Evolutionary conservation across 1,140 invertebrate genomes (phyloP).

Genomic region (Lutraria rhynchaena): DNA sequence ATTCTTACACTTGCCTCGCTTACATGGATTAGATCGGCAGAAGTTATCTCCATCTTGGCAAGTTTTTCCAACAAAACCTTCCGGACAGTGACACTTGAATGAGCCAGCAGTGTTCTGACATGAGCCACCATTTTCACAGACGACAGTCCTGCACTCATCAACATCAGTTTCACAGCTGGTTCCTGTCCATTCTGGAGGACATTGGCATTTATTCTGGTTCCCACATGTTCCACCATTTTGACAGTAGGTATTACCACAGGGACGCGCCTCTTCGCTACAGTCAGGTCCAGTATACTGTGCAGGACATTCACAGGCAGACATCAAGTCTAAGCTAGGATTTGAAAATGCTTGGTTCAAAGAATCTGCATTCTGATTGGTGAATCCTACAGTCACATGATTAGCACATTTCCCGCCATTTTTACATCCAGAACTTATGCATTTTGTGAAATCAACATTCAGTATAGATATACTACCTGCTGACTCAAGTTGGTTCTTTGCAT

Average conservation of each 20-base stretch:
- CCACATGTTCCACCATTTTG: constrained; percentile 94
- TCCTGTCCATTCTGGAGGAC: constrained; percentile 86
- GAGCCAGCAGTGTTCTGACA: constrained; percentile 78
- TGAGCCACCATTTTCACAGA: constrained; percentile 80
- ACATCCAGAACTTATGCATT: constrained; percentile 62
- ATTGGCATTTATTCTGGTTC: constrained; percentile 92
- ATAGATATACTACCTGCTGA: constrained; percentile 61
- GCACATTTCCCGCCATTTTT: constrained; percentile 81
- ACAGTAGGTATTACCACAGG: constrained; percentile 96
- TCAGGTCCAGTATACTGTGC: constrained; percentile 92
- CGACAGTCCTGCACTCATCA: constrained; percentile 90
- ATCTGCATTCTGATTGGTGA: constrained; percentile 89
- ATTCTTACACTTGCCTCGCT: constrained; percentile 91
- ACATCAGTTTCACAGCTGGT: constrained; percentile 94
- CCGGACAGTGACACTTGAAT: constrained; percentile 92
- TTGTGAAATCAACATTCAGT: constrained; percentile 54
- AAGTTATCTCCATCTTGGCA: constrained; percentile 84
- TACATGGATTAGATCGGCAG: constrained; percentile 72
- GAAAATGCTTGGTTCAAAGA: constrained; percentile 92
- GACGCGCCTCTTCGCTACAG: constrained; percentile 87
- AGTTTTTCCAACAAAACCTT: constrained; percentile 92
- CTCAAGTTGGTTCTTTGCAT: constrained; percentile 46
- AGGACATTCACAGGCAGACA: constrained; percentile 93
- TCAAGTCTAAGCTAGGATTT: constrained; percentile 95
- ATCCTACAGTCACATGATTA: constrained; percentile 84